These are phyloP conservation scores for Nebria brevicollis DNA, from an alignment of 2,888 invertebrate species.

Conservation along the genomic window DNA sequence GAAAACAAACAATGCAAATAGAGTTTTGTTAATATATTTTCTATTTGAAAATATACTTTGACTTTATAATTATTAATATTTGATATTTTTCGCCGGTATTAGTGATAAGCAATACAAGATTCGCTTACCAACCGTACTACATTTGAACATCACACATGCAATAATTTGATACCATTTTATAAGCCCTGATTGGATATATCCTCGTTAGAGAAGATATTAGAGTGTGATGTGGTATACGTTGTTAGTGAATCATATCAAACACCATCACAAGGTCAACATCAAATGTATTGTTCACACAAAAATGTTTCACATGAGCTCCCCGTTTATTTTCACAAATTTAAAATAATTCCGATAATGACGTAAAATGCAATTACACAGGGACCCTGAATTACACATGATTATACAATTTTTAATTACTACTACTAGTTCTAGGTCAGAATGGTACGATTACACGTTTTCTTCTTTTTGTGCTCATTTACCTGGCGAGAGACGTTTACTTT, in stretches of 20 bases:
- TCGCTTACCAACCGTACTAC: neutral
- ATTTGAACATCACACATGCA: conserved; percentile 14
- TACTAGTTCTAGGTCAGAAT: neutral
- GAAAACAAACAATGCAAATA: too few species aligned
- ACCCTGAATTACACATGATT: conserved; percentile 10
- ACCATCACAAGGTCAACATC: conserved; percentile 26
- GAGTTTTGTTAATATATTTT: too few species aligned
- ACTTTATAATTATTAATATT: too few species aligned
- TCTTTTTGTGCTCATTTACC: neutral
- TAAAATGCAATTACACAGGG: conserved; percentile 18
- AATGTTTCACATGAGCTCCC: conserved; percentile 14
- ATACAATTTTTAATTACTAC: neutral
- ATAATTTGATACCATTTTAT: conserved; percentile 30
- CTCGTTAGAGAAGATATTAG: conserved; percentile 32
- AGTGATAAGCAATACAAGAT: neutral
- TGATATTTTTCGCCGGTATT: neutral
- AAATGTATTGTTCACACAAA: neutral
- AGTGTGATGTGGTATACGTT: conserved; percentile 18
- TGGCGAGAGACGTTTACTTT: neutral
- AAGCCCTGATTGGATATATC: conserved; percentile 40
- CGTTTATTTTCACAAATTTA: conserved; percentile 30
- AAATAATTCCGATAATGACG: conserved; percentile 12
- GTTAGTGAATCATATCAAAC: conserved; percentile 12
- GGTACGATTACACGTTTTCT: too few species aligned
- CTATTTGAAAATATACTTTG: too few species aligned